Base-by-base conservation (phyloP, 2,113 vertebrate genomes). In the Oreochromis tanganicae region DNA sequence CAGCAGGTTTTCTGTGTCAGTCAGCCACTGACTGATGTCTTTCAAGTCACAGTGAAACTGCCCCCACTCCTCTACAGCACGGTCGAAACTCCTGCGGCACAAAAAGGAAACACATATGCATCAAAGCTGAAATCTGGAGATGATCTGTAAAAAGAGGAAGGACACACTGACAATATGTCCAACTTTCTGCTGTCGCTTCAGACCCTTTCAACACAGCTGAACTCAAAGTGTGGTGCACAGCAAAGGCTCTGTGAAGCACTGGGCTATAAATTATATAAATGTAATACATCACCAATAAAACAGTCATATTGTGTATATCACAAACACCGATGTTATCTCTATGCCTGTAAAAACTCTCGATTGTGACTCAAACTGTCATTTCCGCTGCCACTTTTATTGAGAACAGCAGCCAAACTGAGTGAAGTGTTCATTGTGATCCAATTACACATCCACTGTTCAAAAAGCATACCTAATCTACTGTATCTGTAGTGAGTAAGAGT, bases 31-130 rank as follows among this genome's bases (percentile, higher is more conserved):
- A 7, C 95, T 96, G 43, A 99, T 92, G 87, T 99, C 98, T 6
- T 94, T 98, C 57, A 98, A 94, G 79, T 99, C 97, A 56, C 97
- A 97, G 84, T 99, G 98, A 92, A 99, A 99, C 86, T 97, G 97
- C 41, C 97, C 96, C 98, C 99, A 99, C 6, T 95, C 97, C 93
- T 99, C 98, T 3, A 98, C 3, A 0, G 97, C 96, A 19, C 95
- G 94, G 16, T 98, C 98, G 48, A 98, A 98, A 79, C 94, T 94
- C 87, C 99, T 99, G 91, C 9, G 82, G 32, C 57, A 57, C 38
- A 75, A 85, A 21, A 89, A 57, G 9, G 29, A 52, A 38, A 84
- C 21, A 19, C 17, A 43, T 11, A 63, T n/a, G 54, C 3, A 17
- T 17, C 43, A 50, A 50, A 19, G 43, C 27, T 78, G 9, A 78